phyloP scores from a whole-genome alignment of 2,797 vertebrate genomes.

The Acrocephalus scirpaceus region DNA sequence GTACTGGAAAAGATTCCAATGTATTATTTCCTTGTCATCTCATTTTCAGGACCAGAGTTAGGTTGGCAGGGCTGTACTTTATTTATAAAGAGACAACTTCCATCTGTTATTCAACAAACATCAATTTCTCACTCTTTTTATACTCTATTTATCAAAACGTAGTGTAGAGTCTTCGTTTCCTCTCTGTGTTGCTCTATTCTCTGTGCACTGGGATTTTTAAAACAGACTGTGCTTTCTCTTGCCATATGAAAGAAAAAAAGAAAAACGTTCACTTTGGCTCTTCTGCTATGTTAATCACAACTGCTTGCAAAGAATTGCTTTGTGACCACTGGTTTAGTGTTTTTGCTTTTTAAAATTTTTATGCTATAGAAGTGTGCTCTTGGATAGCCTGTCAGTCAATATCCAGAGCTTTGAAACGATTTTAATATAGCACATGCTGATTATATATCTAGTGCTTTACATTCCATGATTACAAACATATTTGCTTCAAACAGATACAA shows the following conservation, averaged over 20 bases:
- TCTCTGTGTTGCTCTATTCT: not conserved
- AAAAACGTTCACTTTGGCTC: not conserved
- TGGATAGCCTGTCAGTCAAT: not conserved
- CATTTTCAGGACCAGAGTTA: not conserved
- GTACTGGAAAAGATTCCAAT: not conserved
- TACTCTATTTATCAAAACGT: not conserved
- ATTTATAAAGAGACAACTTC: not conserved
- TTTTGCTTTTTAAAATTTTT: not conserved
- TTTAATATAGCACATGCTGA: not conserved
- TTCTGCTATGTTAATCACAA: slow-evolving; percentile 1
- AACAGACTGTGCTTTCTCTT: not conserved
- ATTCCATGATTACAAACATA: not conserved
- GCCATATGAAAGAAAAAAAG: not conserved
- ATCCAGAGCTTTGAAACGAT: not conserved
- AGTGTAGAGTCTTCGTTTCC: not conserved
- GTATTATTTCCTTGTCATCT: slow-evolving; percentile 1
- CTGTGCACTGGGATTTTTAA: not conserved
- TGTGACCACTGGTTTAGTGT: not conserved
- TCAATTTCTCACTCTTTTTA: not conserved
- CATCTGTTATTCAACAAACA: not conserved
- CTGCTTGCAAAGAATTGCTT: not conserved
- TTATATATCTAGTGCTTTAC: not conserved
- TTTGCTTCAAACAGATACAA: not conserved
- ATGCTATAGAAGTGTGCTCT: not conserved
- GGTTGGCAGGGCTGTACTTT: not conserved